These are phyloP conservation scores for Lophochroa leadbeateri DNA, from an alignment of 2,113 vertebrate species.

Conservation along the genomic window DNA sequence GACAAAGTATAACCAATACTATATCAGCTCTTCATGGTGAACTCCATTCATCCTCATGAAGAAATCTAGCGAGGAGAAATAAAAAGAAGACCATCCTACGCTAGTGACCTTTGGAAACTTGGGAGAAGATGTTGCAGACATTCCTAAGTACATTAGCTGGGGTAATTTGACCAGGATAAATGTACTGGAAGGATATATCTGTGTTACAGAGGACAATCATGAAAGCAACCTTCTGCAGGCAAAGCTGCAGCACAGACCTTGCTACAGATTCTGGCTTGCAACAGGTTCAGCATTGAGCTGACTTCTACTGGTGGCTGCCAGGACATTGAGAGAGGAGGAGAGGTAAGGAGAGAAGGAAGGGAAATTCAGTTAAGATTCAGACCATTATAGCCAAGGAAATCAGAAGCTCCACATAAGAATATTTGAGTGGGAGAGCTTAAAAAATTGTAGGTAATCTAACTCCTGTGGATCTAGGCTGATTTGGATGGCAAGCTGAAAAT, in stretches of 20 bases:
- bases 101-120: not conserved
- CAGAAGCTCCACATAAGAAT: not conserved
- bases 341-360: not conserved
- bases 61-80: not conserved
- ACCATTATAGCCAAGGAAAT: not conserved
- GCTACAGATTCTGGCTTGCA: not conserved
- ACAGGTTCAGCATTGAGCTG: not conserved
- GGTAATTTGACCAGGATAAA: not conserved
- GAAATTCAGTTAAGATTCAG: not conserved
- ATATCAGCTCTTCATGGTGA: not conserved
- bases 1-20: not conserved
- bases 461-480: not conserved
- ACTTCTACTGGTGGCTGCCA: not conserved
- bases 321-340: not conserved
- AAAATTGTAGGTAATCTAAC: not conserved
- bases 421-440: not conserved
- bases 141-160: not conserved
- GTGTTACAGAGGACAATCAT: not conserved
- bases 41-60: not conserved
- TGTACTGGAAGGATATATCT: not conserved
- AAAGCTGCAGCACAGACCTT: not conserved
- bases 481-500: not conserved
- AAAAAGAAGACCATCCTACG: not conserved
- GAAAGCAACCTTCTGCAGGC: not conserved
- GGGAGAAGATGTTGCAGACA: not conserved